Percentiles rank a stretch among this genome's conserved stretches.
Evolutionary conservation across 2,888 invertebrate genomes (phyloP).

Genomic region (Uloborus plumipes): DNA sequence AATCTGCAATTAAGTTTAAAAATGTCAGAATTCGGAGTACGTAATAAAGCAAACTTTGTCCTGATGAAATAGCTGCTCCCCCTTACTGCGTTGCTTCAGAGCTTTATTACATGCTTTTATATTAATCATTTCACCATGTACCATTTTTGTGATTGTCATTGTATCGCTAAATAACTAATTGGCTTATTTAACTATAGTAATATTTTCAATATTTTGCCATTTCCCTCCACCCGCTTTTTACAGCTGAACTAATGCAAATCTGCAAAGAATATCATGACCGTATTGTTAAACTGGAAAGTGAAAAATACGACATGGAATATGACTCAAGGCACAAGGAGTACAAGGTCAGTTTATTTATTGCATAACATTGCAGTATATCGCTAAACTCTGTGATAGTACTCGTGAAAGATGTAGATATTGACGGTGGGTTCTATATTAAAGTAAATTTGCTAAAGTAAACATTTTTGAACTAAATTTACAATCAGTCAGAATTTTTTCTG

Average conservation of each 20-base stretch:
- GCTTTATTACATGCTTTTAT: background rate
- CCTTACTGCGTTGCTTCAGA: too few relatives aligned
- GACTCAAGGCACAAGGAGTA: constrained; percentile 99
- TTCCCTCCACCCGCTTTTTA: constrained; percentile 72
- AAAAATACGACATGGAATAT: constrained; percentile 99
- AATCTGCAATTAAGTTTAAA: too few relatives aligned
- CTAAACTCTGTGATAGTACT: too few relatives aligned
- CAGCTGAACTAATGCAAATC: constrained; percentile 91
- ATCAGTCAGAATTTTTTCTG: too few relatives aligned
- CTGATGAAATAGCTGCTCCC: too few relatives aligned
- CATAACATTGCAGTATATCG: too few relatives aligned
- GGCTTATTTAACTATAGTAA: constrained; percentile 58
- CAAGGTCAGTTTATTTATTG: constrained; percentile 80
- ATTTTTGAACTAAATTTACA: too few relatives aligned
- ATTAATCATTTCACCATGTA: constrained; percentile 7
- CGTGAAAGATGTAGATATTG: too few relatives aligned
- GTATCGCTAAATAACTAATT: constrained; percentile 39
- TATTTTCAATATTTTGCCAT: constrained; percentile 37
- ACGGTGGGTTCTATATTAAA: too few relatives aligned
- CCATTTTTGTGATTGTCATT: background rate
- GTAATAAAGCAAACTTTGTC: too few relatives aligned
- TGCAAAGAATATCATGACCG: constrained; percentile 96
- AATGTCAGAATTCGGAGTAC: too few relatives aligned
- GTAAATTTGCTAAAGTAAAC: too few relatives aligned
- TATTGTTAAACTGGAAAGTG: constrained; percentile 97